Conservation (phyloP, 2,113 vertebrate species). For the Acanthochromis polyacanthus region DNA sequence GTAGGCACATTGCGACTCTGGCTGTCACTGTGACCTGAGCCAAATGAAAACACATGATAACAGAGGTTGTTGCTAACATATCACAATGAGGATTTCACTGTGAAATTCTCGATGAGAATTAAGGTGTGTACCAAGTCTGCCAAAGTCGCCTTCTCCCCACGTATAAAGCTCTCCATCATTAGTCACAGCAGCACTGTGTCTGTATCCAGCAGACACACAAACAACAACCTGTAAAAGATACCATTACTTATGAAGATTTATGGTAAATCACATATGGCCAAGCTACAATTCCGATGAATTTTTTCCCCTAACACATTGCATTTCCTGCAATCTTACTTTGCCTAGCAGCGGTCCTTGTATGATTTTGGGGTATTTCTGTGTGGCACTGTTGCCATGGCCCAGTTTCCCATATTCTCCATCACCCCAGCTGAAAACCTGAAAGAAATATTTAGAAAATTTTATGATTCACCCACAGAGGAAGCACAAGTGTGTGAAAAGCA, state of each 20-base stretch:
- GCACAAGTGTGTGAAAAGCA: background rate
- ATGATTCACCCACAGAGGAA: background rate
- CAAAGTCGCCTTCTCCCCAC: conserved; percentile 89
- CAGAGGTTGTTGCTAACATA: background rate
- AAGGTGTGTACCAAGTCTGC: conserved; percentile 81
- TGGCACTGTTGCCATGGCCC: conserved; percentile 87
- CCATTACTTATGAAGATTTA: background rate
- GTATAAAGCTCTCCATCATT: conserved; percentile 88
- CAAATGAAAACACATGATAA: background rate
- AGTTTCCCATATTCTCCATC: conserved; percentile 89
- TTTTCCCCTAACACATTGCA: background rate
- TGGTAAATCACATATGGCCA: background rate
- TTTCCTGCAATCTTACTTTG: conserved; percentile 73
- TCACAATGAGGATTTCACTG: background rate
- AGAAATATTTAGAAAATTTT: conserved; percentile 15
- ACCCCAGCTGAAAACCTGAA: conserved; percentile 87
- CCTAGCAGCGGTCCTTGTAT: conserved; percentile 85
- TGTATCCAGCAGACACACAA: conserved; percentile 89
- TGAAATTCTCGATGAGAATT: conserved; percentile 20
- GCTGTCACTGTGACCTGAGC: conserved; percentile 86
- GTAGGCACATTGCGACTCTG: conserved; percentile 87
- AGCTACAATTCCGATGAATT: background rate
- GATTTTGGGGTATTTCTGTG: conserved; percentile 88
- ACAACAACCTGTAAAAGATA: conserved; percentile 80
- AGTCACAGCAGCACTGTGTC: conserved; percentile 88